Evolutionary conservation across 2,888 invertebrate species (phyloP), one percentile per base, ranked within the genome.

Genomic region (Tridacna gigas): DNA sequence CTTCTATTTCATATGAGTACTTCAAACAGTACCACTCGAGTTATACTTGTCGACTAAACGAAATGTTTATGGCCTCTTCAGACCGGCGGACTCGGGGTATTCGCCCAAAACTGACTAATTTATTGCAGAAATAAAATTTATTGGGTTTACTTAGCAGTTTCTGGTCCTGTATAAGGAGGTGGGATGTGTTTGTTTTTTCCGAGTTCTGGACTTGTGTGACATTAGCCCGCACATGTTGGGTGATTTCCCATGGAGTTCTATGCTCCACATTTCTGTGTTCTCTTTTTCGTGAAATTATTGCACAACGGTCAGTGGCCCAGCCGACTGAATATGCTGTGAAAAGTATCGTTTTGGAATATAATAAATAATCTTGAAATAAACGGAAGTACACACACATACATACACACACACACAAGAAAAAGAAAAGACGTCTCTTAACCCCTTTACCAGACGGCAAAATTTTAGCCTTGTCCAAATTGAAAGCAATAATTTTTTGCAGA

Each of bases 61-160:
- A 45, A 22, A 22, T 45, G 26, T 86, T 86, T 83, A 83, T 80
- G 73, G 78, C 82, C 80, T 79, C 86, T 83, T 76, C 56, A 86
- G 74, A n/a, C 45, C 65, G 3, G 73, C 63, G 28, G 67, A 73
- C 78, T 67, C 65, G 60, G 60, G 74, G 75, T 67, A 28, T 45
- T 74, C 79, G 47, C 56, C 65, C 22, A 25, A 77, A 80, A 79
- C 67, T 86, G 86, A 86, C 86, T 88, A 86, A 88, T 89, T 89
- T 88, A 89, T 88, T 78, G 82, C 47, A 63, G 79, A 75, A 75
- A 88, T 88, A 89, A 89, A 88, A 87, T 89, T 85, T 86, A 84
- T 84, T 65, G 71, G 73, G 86, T 87, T 87, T 86, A 78, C 82
- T 65, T 71, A 22, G 71, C 71, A 71, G 71, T 71, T 71, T 71